Evolutionary conservation across 1,140 invertebrate genomes (phyloP).

Genomic region (Lordiphosa stackelbergi): DNA sequence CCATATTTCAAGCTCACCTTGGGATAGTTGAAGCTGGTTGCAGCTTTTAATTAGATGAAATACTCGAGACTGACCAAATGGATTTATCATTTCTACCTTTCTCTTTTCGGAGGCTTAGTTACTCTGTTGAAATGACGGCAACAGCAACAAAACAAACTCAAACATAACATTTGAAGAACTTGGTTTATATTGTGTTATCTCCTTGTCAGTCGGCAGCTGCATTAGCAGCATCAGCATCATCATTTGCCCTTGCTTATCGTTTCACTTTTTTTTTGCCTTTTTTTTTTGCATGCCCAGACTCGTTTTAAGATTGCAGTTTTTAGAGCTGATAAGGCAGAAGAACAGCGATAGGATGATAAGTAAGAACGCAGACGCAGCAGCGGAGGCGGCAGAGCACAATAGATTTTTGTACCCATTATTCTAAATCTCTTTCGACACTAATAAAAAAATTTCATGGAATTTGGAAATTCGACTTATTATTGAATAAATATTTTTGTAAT

Average conservation of each 20-base stretch:
- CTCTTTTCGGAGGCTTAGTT: background rate
- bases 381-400: background rate
- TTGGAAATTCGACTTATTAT: no score
- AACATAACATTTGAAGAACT: background rate
- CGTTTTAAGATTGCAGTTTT: slow-evolving; percentile 9
- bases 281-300: slow-evolving; percentile 9
- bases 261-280: background rate
- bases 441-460: no score
- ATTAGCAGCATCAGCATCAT: background rate
- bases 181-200: slow-evolving; percentile 1
- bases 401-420: no score
- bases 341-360: slow-evolving; percentile 1
- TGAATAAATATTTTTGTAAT: no score
- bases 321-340: slow-evolving; percentile 9
- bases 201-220: background rate
- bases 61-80: slow-evolving; percentile 2
- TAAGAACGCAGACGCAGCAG: slow-evolving; percentile 3
- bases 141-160: no score
- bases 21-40: background rate
- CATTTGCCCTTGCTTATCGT: slow-evolving; percentile 11
- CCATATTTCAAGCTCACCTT: background rate
- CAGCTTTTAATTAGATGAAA: background rate
- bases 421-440: no score
- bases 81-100: slow-evolving; percentile 4
- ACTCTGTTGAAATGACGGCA: no score